These are phyloP conservation scores for Peromyscus leucopus DNA, from an alignment of 2,113 vertebrate species.

Conservation along the genomic window DNA sequence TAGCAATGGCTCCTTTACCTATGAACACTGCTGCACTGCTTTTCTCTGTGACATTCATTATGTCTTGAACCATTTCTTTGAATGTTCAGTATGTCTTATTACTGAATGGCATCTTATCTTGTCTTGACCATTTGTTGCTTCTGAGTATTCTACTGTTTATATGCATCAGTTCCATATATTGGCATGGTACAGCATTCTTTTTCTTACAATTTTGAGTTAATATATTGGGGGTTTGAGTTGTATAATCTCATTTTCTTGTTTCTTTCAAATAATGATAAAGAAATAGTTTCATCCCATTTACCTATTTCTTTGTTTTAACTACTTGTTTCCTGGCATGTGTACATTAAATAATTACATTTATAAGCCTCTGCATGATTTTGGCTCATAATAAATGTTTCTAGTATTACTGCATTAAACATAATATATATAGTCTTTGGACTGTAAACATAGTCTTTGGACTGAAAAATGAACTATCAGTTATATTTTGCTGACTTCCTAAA, in stretches of 20 bases:
- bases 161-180: neutral
- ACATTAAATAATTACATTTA: neutral
- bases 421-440: neutral
- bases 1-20: neutral
- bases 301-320: neutral
- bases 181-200: neutral
- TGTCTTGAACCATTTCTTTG: neutral
- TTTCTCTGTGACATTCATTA: neutral
- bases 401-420: neutral
- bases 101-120: neutral
- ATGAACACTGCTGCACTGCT: neutral
- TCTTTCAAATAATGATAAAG: neutral
- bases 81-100: neutral
- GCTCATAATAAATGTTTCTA: neutral
- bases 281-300: neutral
- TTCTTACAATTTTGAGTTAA: neutral
- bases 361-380: neutral
- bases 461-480: neutral
- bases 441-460: neutral
- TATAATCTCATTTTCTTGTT: constrained; percentile 10
- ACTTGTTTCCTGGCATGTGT: neutral
- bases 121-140: neutral
- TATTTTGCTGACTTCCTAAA: constrained; percentile 1
- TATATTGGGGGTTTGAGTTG: neutral
- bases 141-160: neutral